Percentiles rank a stretch among this genome's conserved stretches.
phyloP scores from a whole-genome alignment of 2,888 invertebrate species.

The Nomada fabriciana region DNA sequence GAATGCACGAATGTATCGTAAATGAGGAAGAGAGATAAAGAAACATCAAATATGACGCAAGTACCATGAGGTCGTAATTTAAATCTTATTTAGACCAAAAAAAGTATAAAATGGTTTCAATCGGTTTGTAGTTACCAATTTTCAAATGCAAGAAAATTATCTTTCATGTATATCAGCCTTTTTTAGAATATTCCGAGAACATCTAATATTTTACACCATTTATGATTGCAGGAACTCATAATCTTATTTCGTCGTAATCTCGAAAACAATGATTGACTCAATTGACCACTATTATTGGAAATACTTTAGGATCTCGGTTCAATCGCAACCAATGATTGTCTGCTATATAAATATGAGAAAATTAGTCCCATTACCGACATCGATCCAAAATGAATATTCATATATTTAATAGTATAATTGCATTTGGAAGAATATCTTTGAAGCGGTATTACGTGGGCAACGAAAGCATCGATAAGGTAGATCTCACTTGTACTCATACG shows the following conservation, averaged over 20 bases:
- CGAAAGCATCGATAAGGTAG: slow-evolving; percentile 32
- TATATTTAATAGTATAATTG: no score
- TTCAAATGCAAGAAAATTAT: background rate
- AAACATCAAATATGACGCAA: background rate
- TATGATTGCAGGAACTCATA: background rate
- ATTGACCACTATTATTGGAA: background rate
- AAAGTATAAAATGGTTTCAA: no score
- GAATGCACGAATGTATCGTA: background rate
- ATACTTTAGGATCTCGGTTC: background rate
- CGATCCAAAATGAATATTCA: background rate
- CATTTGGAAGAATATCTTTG: background rate
- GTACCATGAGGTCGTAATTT: slow-evolving; percentile 26
- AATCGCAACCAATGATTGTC: background rate
- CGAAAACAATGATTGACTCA: background rate
- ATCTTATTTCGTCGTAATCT: background rate
- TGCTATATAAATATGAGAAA: background rate
- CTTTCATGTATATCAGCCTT: background rate
- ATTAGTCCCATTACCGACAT: background rate
- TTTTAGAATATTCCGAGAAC: background rate
- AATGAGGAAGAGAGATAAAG: background rate
- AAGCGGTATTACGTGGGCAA: background rate
- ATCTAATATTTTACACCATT: background rate
- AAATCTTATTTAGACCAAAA: background rate
- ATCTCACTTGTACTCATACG: slow-evolving; percentile 8
- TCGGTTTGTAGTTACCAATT: background rate